Evolutionary conservation across 1,140 invertebrate genomes (phyloP).

Genomic region (Sminthurides bifidus): DNA sequence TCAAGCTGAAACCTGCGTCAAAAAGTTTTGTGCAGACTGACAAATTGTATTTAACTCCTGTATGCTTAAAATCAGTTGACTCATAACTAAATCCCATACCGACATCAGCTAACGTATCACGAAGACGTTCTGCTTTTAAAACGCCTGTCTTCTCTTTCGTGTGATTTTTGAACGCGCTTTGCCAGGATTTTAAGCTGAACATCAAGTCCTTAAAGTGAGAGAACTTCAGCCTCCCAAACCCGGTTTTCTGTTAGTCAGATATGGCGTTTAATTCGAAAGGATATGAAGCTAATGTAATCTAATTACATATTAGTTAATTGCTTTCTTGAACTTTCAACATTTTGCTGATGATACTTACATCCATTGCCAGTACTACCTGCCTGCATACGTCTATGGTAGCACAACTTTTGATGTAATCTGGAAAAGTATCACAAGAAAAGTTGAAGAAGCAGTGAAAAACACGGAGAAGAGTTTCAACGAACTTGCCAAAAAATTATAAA

Average conservation of each 20-base stretch:
- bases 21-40: background rate
- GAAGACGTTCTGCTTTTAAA: slow-evolving; percentile 67
- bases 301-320: background rate
- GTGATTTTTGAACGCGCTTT: slow-evolving; percentile 77
- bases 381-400: slow-evolving; percentile 82
- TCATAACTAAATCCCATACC: slow-evolving; percentile 40
- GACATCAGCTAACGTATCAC: slow-evolving; percentile 71
- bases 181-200: slow-evolving; percentile 83
- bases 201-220: slow-evolving; percentile 83
- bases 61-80: background rate
- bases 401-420: slow-evolving; percentile 86
- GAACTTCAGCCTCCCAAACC: slow-evolving; percentile 67
- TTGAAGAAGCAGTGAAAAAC: slow-evolving; percentile 8
- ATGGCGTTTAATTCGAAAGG: background rate
- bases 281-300: background rate
- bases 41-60: background rate
- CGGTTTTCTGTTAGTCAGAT: slow-evolving; percentile 48
- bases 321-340: background rate
- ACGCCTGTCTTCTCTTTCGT: slow-evolving; percentile 84
- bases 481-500: background rate
- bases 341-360: slow-evolving; percentile 61
- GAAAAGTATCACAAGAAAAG: slow-evolving; percentile 30
- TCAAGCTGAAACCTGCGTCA: slow-evolving; percentile 62
- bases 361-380: slow-evolving; percentile 75
- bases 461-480: background rate